Conservation (phyloP, 2,888 invertebrate species). For the Caenorhabditis sp. region DNA sequence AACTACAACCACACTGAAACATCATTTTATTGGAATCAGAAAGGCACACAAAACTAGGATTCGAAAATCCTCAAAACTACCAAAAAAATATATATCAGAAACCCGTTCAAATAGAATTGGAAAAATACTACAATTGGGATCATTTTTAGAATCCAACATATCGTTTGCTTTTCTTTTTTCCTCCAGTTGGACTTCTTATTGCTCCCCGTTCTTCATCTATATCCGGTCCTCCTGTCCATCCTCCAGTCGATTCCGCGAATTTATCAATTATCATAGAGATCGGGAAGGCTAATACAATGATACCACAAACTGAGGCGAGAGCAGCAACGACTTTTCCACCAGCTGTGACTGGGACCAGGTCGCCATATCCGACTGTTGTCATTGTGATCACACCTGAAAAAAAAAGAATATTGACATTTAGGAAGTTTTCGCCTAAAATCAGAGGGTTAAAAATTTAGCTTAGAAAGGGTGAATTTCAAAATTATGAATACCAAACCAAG, state of each 20-base stretch:
- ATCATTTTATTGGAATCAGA: not conserved
- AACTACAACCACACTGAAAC: no score
- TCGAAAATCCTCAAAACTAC: no score
- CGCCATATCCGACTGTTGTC: constrained; percentile 67
- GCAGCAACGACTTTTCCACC: constrained; percentile 70
- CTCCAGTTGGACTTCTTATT: constrained; percentile 3
- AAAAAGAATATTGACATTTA: not conserved
- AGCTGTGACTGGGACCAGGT: constrained; percentile 67
- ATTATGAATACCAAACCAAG: no score
- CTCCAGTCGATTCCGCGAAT: constrained; percentile 66
- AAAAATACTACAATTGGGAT: not conserved
- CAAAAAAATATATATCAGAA: no score
- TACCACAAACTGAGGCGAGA: constrained; percentile 67
- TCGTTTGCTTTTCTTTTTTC: constrained; percentile 39
- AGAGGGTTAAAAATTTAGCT: no score
- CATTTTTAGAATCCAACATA: constrained; percentile 38
- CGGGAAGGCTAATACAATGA: constrained; percentile 69
- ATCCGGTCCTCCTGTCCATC: constrained; percentile 50
- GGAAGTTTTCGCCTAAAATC: no score
- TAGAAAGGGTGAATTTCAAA: no score
- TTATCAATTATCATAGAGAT: constrained; percentile 71
- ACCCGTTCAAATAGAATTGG: no score
- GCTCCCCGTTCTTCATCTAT: constrained; percentile 32
- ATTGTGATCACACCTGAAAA: constrained; percentile 58
- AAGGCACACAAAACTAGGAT: not conserved